phyloP scores from a whole-genome alignment of 2,797 vertebrate genomes.

The Ambastaia sidthimunki region DNA sequence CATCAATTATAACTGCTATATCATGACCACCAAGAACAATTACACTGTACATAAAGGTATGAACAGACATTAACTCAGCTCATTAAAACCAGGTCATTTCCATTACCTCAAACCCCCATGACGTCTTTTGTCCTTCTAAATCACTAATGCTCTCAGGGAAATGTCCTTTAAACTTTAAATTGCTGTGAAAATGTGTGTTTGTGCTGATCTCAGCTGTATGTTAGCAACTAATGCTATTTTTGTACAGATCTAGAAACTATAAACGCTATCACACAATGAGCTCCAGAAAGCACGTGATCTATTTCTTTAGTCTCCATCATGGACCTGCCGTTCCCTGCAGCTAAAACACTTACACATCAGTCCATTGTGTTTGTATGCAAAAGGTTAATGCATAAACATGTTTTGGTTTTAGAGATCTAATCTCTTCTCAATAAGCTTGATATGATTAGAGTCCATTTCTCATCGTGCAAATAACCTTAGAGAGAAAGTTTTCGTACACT shows the following conservation, averaged over 20 bases:
- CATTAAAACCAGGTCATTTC: constrained; percentile 64
- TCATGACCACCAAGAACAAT: constrained; percentile 51
- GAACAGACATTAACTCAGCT: constrained; percentile 70
- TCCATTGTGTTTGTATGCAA: background rate
- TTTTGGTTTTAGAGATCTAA: constrained; percentile 16
- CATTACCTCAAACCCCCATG: background rate
- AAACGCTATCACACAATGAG: background rate
- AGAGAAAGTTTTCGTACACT: constrained; percentile 32
- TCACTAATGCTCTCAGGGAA: background rate
- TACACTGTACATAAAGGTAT: constrained; percentile 61
- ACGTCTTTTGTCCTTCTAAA: constrained; percentile 12
- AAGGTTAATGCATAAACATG: constrained; percentile 22
- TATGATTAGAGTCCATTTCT: constrained; percentile 2
- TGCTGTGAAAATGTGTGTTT: background rate
- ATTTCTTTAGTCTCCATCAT: background rate
- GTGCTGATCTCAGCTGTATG: background rate
- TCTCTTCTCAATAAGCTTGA: constrained; percentile 22
- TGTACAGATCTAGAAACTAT: background rate
- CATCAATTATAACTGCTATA: constrained; percentile 63
- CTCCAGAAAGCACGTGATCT: background rate
- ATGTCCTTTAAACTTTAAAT: background rate
- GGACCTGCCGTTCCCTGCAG: background rate
- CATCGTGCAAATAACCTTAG: constrained; percentile 5
- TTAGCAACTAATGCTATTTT: background rate
- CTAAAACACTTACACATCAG: constrained; percentile 15